Evolutionary conservation across 2,888 invertebrate genomes (phyloP).

Genomic region (Eupeodes luniger): DNA sequence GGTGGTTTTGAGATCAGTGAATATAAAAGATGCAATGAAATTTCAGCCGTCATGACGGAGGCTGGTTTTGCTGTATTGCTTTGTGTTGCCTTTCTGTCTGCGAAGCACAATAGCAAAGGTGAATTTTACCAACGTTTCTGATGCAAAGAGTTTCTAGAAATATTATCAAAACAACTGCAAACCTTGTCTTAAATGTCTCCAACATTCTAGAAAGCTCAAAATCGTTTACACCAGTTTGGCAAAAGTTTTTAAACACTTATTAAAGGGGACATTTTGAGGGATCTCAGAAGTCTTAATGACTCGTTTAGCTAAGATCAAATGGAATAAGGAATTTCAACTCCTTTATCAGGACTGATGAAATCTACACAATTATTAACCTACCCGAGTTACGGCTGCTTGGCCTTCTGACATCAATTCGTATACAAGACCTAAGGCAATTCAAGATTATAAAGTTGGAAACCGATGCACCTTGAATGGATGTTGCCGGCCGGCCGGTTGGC

Average conservation of each 20-base stretch:
- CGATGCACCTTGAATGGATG: slow-evolving; percentile 53
- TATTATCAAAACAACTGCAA: too few species aligned
- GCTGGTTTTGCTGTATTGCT: slow-evolving; percentile 2
- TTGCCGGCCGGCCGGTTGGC: neutral
- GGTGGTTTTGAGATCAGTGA: slow-evolving; percentile 38
- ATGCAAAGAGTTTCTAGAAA: too few species aligned
- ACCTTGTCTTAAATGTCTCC: too few species aligned
- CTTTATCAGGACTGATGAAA: neutral
- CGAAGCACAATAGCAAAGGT: slow-evolving; percentile 22
- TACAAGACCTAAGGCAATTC: slow-evolving; percentile 44
- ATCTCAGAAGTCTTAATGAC: too few species aligned
- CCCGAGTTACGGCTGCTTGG: slow-evolving; percentile 1
- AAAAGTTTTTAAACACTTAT: too few species aligned
- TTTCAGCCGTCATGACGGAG: slow-evolving; percentile 28
- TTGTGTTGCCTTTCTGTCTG: slow-evolving; percentile 69
- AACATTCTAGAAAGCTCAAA: too few species aligned
- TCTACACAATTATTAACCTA: neutral
- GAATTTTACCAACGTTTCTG: slow-evolving; percentile 9
- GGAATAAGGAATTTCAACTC: too few species aligned
- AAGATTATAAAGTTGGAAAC: slow-evolving; percentile 37
- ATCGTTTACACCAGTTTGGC: too few species aligned
- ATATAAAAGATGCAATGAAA: slow-evolving; percentile 34
- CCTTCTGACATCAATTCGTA: slow-evolving; percentile 36
- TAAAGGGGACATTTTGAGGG: too few species aligned
- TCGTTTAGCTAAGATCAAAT: too few species aligned